Conservation (phyloP, 2,797 vertebrate genomes). For the Gephyroberyx darwinii region DNA sequence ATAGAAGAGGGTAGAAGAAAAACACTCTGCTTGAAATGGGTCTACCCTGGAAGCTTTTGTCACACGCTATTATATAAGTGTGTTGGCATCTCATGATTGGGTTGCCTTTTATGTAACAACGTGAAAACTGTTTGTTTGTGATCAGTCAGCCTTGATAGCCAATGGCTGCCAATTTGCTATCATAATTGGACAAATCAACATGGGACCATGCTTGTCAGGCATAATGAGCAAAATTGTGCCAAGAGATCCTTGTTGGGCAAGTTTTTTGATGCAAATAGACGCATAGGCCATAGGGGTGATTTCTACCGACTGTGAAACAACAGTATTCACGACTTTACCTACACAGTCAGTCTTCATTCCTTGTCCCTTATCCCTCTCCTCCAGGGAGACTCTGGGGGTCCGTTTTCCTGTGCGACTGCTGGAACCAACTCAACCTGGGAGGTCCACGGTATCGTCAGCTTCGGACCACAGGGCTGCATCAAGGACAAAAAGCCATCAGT, state of each 20-base stretch:
- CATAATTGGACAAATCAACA: constrained; percentile 47
- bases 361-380: constrained; percentile 7
- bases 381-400: constrained; percentile 80
- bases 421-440: constrained; percentile 67
- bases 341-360: neutral
- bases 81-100: constrained; percentile 15
- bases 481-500: constrained; percentile 81
- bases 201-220: constrained; percentile 28
- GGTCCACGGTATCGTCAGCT: constrained; percentile 79
- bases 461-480: constrained; percentile 74
- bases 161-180: constrained; percentile 36
- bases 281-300: neutral
- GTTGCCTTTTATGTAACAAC: constrained; percentile 49
- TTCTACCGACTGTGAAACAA: constrained; percentile 15
- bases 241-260: neutral
- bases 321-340: neutral
- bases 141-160: constrained; percentile 62
- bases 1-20: neutral
- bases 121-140: constrained; percentile 58
- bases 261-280: constrained; percentile 19
- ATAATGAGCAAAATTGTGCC: constrained; percentile 35
- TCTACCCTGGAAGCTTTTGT: constrained; percentile 5
- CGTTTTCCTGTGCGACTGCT: constrained; percentile 66
- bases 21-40: neutral
- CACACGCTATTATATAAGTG: constrained; percentile 29